These are phyloP conservation scores for Hipparchia sbordonii DNA, from an alignment of 2,888 invertebrate species.

Conservation along the genomic window DNA sequence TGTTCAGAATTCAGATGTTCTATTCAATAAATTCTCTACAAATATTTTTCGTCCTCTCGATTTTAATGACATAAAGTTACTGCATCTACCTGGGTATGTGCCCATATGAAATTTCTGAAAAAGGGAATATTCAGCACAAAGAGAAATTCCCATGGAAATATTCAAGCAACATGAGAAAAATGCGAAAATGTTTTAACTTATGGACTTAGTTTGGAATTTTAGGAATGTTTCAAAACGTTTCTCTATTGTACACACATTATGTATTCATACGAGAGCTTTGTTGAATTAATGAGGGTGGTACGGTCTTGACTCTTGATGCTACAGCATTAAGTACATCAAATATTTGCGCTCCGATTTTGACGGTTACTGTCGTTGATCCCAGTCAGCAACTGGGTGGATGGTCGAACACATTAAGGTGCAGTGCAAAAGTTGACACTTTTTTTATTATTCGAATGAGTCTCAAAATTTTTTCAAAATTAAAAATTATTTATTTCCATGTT, in stretches of 20 bases:
- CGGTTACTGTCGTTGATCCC: not conserved
- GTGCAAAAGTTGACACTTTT: no score
- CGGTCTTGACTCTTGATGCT: constrained; percentile 2
- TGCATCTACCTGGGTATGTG: constrained; percentile 17
- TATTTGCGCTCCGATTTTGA: constrained; percentile 5
- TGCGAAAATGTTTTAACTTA: constrained; percentile 38
- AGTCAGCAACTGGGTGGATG: not conserved
- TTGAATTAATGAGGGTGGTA: constrained; percentile 15
- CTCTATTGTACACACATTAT: constrained; percentile 25
- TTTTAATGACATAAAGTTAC: constrained; percentile 32
- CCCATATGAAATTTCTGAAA: constrained; percentile 35
- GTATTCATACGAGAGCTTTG: constrained; percentile 22
- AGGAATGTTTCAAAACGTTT: constrained; percentile 23
- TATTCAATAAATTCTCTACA: not conserved
- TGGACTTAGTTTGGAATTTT: constrained; percentile 47
- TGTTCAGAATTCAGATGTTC: not conserved
- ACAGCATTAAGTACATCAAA: constrained; percentile 7
- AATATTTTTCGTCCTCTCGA: constrained; percentile 21
- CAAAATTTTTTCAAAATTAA: no score
- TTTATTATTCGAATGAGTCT: no score
- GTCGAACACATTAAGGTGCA: not conserved
- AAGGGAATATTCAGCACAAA: constrained; percentile 36
- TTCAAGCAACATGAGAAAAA: constrained; percentile 37
- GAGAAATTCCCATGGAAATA: constrained; percentile 38
- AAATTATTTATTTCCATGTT: no score